phyloP scores from a whole-genome alignment of 1,140 invertebrate species.

The Oncopeltus fasciatus region DNA sequence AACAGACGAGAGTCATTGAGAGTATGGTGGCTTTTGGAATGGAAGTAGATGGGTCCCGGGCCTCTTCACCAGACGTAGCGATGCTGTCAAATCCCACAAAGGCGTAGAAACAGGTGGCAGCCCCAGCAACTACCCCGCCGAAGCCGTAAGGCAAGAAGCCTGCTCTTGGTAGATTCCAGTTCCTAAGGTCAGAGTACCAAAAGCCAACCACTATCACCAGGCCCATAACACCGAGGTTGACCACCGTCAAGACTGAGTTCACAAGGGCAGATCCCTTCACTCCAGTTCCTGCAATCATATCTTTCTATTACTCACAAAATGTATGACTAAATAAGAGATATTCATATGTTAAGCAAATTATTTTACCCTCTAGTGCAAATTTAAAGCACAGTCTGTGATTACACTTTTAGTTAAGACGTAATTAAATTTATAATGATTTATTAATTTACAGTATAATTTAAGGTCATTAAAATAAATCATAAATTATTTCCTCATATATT shows the following conservation, averaged over 20 bases:
- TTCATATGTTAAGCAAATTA: no score
- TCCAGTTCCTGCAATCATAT: conserved; percentile 49
- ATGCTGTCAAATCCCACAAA: conserved; percentile 84
- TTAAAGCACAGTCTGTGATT: no score
- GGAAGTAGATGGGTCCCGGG: conserved; percentile 40
- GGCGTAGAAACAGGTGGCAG: conserved; percentile 82
- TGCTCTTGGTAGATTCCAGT: conserved; percentile 56
- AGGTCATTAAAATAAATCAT: no score
- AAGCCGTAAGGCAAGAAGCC: conserved; percentile 75
- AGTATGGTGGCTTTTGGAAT: conserved; percentile 45
- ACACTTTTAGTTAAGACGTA: no score
- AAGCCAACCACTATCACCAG: conserved; percentile 62
- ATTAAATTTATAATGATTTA: no score
- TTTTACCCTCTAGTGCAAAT: no score
- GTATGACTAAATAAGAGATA: no score
- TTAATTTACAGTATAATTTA: no score
- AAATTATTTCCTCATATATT: no score
- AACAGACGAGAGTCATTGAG: conserved; percentile 28
- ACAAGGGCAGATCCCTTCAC: conserved; percentile 76
- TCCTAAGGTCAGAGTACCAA: conserved; percentile 59
- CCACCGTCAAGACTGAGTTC: conserved; percentile 62
- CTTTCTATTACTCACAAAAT: no score
- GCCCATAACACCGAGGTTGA: conserved; percentile 61
- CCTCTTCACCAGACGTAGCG: conserved; percentile 54
- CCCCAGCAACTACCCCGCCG: conserved; percentile 45